Percentiles rank a stretch among this genome's conserved stretches.
These are phyloP conservation scores for Apostichopus japonicus DNA, from an alignment of 35 echinoderm and acorn worm species.

Conservation along the genomic window DNA sequence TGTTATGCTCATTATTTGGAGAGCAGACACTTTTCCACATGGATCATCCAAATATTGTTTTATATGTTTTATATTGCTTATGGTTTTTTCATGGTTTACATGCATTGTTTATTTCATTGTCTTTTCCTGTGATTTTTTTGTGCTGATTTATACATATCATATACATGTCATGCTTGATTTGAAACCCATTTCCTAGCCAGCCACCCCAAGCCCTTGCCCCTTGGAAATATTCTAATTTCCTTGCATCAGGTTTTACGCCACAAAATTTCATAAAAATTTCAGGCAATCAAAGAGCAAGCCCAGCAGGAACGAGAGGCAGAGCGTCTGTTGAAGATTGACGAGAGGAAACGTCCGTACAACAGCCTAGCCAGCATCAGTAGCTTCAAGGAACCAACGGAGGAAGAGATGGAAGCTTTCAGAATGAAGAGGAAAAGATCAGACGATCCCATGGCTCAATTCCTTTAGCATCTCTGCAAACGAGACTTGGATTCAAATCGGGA, in stretches of 20 bases:
- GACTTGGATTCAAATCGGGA: neutral
- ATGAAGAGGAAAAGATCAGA: conserved; percentile 84
- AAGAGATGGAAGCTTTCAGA: conserved; percentile 96
- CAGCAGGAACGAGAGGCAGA: conserved; percentile 82
- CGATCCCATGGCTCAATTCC: conserved; percentile 95
- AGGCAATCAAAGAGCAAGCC: conserved; percentile 88
- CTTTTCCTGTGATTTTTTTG: too few species aligned
- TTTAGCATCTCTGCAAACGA: neutral
- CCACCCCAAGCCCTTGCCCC: too few species aligned
- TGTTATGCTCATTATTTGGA: too few species aligned
- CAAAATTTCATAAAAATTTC: neutral
- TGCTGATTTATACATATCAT: too few species aligned
- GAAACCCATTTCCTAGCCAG: too few species aligned
- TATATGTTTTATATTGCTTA: neutral
- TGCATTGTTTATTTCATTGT: too few species aligned
- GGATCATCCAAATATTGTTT: neutral
- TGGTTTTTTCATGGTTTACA: too few species aligned
- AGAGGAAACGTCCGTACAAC: conserved; percentile 95
- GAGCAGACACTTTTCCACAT: neutral
- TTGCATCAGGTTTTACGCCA: too few species aligned
- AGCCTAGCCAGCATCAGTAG: conserved; percentile 66
- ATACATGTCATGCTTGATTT: too few species aligned
- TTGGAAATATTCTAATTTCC: neutral
- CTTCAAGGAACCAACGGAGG: conserved; percentile 90
- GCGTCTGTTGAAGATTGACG: conserved; percentile 82